phyloP scores from a whole-genome alignment of 2,797 vertebrate genomes.

The Leuciscus waleckii region DNA sequence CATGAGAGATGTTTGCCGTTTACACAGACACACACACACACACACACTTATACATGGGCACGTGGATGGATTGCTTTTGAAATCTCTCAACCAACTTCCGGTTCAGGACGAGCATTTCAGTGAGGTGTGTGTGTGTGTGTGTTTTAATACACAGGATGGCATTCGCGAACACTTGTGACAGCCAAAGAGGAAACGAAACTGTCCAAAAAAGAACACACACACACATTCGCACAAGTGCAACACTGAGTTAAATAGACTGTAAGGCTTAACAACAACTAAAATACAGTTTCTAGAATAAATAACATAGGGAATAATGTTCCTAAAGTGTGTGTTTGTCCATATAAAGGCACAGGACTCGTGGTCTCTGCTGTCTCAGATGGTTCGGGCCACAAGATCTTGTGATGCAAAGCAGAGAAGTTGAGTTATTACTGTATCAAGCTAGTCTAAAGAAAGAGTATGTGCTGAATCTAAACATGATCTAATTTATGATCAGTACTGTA shows the following conservation, averaged over 20 bases:
- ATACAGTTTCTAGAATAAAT: neutral
- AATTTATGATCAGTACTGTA: neutral
- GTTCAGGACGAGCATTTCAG: conserved; percentile 1
- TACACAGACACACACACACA: conserved; percentile 37
- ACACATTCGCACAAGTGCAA: neutral
- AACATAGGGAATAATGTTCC: neutral
- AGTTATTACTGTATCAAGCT: neutral
- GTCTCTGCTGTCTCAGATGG: neutral
- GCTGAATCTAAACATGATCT: conserved; percentile 10
- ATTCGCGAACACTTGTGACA: neutral
- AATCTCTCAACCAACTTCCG: conserved; percentile 62
- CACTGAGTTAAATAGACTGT: neutral
- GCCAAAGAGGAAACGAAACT: conserved; percentile 30
- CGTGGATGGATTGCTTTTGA: conserved; percentile 73
- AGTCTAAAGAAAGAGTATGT: neutral
- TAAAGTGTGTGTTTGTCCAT: neutral
- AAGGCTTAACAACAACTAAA: neutral
- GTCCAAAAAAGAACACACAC: neutral
- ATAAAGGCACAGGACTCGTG: neutral
- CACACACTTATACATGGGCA: conserved; percentile 66
- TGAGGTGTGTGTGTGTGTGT: neutral
- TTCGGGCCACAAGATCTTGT: neutral
- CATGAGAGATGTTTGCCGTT: conserved; percentile 16
- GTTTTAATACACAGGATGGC: neutral
- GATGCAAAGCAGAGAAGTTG: conserved; percentile 5